phyloP scores from a whole-genome alignment of 2,888 invertebrate genomes.

The Chymomyza amoena region DNA sequence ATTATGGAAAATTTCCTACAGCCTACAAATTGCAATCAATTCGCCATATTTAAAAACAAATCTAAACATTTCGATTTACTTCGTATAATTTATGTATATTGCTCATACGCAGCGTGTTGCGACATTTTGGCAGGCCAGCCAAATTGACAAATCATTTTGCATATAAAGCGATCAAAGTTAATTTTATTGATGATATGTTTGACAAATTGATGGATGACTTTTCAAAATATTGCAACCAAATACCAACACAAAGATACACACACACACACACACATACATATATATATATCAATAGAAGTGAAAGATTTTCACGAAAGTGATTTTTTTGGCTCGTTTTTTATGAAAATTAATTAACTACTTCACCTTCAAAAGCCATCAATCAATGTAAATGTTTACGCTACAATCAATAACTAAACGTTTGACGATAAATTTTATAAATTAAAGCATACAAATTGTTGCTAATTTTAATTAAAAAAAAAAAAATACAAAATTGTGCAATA shows the following conservation, averaged over 20 bases:
- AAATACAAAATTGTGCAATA: neutral
- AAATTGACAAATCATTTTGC: neutral
- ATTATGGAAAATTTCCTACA: too few relatives aligned
- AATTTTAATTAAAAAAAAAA: neutral
- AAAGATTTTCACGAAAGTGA: neutral
- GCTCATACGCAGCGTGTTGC: neutral
- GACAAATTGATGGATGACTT: constrained; percentile 57
- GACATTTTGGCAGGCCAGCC: neutral
- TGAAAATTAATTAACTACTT: constrained; percentile 25
- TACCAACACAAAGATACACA: neutral
- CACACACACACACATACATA: neutral
- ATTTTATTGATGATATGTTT: neutral
- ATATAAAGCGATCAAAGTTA: neutral
- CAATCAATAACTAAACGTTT: constrained; percentile 10
- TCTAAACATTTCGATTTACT: too few relatives aligned
- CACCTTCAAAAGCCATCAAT: constrained; percentile 20
- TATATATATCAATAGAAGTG: neutral
- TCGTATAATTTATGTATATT: neutral
- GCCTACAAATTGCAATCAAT: too few relatives aligned
- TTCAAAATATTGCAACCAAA: constrained; percentile 16
- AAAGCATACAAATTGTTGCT: neutral
- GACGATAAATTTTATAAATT: constrained; percentile 10
- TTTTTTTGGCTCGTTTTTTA: constrained; percentile 11
- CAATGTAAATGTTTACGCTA: constrained; percentile 3
- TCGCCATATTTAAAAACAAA: too few relatives aligned